Evolutionary conservation across 1,140 invertebrate genomes (phyloP), one percentile per base, ranked within the genome.

Genomic region (Tenebrio molitor): DNA sequence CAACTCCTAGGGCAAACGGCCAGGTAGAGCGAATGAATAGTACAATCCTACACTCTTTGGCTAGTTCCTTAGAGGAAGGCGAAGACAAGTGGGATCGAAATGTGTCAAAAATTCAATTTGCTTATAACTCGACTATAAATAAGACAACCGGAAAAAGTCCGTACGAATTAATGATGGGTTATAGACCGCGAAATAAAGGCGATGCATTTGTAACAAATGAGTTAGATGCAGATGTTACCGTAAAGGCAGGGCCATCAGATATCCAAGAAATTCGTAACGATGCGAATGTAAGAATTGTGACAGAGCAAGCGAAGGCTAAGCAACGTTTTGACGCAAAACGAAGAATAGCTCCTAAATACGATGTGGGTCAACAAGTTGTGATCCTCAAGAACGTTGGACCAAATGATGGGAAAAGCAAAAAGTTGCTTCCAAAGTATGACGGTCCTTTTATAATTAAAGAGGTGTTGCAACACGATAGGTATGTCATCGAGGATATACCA

Each of bases 1-100:
- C 77, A 15, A 81, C 79, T 14, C 82, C 79, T 5, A 53, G 79
- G 63, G 71, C 74, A 33, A 83, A 82, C 64, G 81, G 81, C 1
- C 83, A 82, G 23, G 76, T 74, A 10, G 78, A 81, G 42, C 34
- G 78, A 0, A 72, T 73, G 19, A 76, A 79, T 70, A 16, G 74
- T 3, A 75, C 76, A 0, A 63, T 81, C 4, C 34, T 79, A 8
- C 73, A 73, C 21, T 62, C 81, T 0, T 67, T 83, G 4, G 71
- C 79, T n/a, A 0, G 70, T 71, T n/a, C 1, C 62, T 39, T n/a
- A n/a, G 16, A 1, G 3, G 58, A 16, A 10, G 39, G 74, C 16
- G 73, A 77, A 33, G 68, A 80, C 7, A 14, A 68, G 5, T 79
- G 77, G 77, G 79, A 82, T 15, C 3, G 8, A 8, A 29, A 8